Conservation (phyloP, 2,888 invertebrate species). For the Tubulanus polymorphus region DNA sequence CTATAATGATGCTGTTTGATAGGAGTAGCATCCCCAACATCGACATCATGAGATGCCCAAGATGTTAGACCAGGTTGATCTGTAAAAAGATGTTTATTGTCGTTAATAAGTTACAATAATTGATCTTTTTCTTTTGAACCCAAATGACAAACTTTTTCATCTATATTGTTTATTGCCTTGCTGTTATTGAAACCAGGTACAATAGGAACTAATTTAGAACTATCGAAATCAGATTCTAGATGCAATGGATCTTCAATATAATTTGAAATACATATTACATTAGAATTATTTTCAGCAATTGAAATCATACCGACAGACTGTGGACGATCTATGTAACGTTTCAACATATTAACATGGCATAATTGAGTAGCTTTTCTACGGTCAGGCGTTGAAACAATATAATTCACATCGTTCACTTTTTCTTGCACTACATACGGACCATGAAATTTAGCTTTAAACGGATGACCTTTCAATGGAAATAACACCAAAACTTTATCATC, state of each 20-base stretch:
- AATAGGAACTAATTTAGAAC: too few species aligned
- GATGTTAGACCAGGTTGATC: constrained; percentile 4
- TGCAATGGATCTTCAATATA: too few species aligned
- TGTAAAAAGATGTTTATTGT: constrained; percentile 4
- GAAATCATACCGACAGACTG: too few species aligned
- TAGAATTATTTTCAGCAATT: too few species aligned
- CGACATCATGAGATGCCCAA: constrained; percentile 7
- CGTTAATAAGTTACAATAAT: too few species aligned
- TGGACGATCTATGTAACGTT: too few species aligned
- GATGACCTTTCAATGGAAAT: background rate
- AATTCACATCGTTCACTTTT: constrained; percentile 5
- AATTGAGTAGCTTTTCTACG: background rate
- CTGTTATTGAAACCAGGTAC: too few species aligned
- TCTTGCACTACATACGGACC: constrained; percentile 2
- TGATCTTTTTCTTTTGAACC: too few species aligned
- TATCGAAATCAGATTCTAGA: too few species aligned
- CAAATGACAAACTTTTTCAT: too few species aligned
- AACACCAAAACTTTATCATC: constrained; percentile 8
- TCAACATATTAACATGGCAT: constrained; percentile 4
- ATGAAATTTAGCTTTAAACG: constrained; percentile 3
- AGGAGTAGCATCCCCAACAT: constrained; percentile 5
- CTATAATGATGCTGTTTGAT: constrained; percentile 3
- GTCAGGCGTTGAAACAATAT: constrained; percentile 6
- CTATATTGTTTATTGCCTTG: too few species aligned
- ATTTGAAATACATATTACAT: too few species aligned